Evolutionary conservation across 2,888 invertebrate species (phyloP).

Genomic region (Ophion slaviceki): DNA sequence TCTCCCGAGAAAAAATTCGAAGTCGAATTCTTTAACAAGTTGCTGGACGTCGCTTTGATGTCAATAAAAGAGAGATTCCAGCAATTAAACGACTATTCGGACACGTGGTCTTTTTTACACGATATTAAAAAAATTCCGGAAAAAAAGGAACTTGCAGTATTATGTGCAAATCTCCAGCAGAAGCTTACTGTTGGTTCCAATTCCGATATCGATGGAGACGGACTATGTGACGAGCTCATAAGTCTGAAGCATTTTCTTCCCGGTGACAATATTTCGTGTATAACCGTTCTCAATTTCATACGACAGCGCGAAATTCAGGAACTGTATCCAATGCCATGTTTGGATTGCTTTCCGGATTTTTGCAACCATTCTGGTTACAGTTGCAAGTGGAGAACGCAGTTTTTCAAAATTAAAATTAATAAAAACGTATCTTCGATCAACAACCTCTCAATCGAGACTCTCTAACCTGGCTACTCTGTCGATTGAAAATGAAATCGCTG

Average conservation of each 20-base stretch:
- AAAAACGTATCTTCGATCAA: no score
- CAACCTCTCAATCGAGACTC: no score
- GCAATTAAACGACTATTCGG: constrained; percentile 58
- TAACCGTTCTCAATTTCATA: not conserved
- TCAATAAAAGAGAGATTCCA: constrained; percentile 67
- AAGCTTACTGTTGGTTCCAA: constrained; percentile 59
- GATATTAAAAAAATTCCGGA: constrained; percentile 56
- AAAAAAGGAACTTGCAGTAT: constrained; percentile 39
- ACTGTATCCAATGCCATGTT: constrained; percentile 56
- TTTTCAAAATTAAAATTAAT: no score
- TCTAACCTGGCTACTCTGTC: no score
- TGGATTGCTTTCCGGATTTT: constrained; percentile 58
- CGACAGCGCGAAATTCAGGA: constrained; percentile 35
- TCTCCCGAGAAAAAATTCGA: constrained; percentile 47
- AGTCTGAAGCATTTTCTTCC: constrained; percentile 29
- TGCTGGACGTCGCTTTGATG: constrained; percentile 57
- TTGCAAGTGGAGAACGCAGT: no score
- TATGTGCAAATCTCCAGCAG: constrained; percentile 58
- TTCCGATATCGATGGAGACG: constrained; percentile 63
- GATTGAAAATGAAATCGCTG: no score
- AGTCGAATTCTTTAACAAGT: constrained; percentile 28
- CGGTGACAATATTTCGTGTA: constrained; percentile 32
- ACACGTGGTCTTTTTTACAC: constrained; percentile 60
- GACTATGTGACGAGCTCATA: constrained; percentile 45
- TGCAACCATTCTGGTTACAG: constrained; percentile 46